Percentiles rank a stretch among this genome's conserved stretches.
Evolutionary conservation across 2,797 vertebrate species (phyloP).

Genomic region (Lateolabrax maculatus): DNA sequence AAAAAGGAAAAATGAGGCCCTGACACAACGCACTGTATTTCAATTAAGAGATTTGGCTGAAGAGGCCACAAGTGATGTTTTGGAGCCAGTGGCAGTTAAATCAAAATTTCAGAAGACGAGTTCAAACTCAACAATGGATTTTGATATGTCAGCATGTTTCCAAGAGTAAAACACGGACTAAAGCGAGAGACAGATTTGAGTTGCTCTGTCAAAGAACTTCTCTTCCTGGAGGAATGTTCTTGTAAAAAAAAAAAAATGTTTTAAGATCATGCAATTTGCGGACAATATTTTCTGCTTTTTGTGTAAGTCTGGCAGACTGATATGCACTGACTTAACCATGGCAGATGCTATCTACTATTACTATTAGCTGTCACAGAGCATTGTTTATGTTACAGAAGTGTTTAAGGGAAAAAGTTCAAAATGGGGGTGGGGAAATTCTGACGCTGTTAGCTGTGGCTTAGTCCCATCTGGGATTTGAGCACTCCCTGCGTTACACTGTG

Average conservation of each 20-base stretch:
- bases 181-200: conserved; percentile 27
- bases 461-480: neutral
- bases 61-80: conserved; percentile 17
- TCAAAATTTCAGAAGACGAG: conserved; percentile 26
- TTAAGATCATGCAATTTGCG: neutral
- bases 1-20: conserved; percentile 13
- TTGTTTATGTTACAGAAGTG: conserved; percentile 8
- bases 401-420: neutral
- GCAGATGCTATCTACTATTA: neutral
- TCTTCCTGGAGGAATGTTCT: conserved; percentile 30
- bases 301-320: conserved; percentile 8
- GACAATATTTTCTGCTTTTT: conserved; percentile 21
- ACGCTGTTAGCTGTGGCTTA: neutral
- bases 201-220: conserved; percentile 30
- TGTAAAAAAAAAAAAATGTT: conserved; percentile 18
- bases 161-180: conserved; percentile 40
- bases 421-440: neutral
- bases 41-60: conserved; percentile 57
- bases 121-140: conserved; percentile 31
- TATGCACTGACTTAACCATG: neutral
- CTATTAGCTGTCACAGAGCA: neutral
- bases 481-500: neutral
- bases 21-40: conserved; percentile 64
- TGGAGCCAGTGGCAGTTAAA: conserved; percentile 48
- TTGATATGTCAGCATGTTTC: conserved; percentile 60